phyloP scores from a whole-genome alignment of 2,113 vertebrate genomes.

The Acanthochromis polyacanthus region DNA sequence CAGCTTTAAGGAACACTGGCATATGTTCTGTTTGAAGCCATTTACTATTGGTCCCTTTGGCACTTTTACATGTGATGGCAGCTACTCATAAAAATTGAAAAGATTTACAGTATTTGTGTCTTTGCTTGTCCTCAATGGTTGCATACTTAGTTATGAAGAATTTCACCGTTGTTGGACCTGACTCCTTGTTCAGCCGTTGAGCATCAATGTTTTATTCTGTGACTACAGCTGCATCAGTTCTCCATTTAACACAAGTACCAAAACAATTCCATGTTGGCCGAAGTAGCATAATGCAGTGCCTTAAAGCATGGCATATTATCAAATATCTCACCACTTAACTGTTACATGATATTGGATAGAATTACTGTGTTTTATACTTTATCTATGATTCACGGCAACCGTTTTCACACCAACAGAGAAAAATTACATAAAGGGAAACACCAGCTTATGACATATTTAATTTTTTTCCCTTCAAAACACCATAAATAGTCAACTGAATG shows the following conservation, averaged over 20 bases:
- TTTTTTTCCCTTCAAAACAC: too few species aligned
- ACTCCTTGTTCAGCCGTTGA: conserved; percentile 19
- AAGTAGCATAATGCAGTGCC: conserved; percentile 1
- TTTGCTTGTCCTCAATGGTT: neutral
- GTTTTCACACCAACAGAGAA: too few species aligned
- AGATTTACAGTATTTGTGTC: neutral
- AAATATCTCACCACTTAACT: conserved; percentile 4
- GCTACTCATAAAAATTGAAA: neutral
- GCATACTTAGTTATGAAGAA: neutral
- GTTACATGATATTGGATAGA: too few species aligned
- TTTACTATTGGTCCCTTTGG: neutral
- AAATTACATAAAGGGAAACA: neutral
- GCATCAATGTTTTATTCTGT: conserved; percentile 43
- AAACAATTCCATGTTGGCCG: conserved; percentile 29
- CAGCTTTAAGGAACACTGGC: neutral
- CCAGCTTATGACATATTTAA: too few species aligned
- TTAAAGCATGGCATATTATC: conserved; percentile 45
- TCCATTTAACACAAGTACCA: conserved; percentile 18
- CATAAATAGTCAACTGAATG: too few species aligned
- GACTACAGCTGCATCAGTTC: conserved; percentile 14
- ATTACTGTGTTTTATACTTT: neutral
- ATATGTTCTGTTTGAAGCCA: conserved; percentile 1
- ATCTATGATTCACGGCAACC: too few species aligned
- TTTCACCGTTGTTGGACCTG: conserved; percentile 5
- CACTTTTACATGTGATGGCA: neutral